Evolutionary conservation across 2,113 vertebrate genomes (phyloP), one percentile per base, ranked within the genome.

Genomic region (Sisor rabdophorus): DNA sequence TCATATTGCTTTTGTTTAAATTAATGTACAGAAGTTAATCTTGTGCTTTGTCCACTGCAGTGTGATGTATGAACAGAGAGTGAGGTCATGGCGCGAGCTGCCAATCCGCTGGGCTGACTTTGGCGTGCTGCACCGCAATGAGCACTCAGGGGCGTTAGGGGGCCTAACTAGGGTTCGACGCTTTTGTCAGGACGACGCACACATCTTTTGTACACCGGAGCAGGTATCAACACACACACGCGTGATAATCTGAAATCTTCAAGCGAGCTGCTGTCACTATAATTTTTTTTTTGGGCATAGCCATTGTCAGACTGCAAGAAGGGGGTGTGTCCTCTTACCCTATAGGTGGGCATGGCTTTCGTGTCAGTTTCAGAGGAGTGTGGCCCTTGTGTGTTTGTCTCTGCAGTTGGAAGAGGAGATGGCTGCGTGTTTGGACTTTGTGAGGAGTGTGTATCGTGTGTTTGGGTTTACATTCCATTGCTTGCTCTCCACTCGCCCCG

Each of bases 141-240:
- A 98, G 81, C 89, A 92, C 60, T 95, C 95, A 0, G 93, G 95
- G 0, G 79, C 90, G 0, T 86, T 98, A 2, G 90, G 91, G 0
- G 96, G 96, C 8, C 90, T 98, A 60, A 96, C 95, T 0, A 89
- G 95, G 0, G 92, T 95, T 12, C 89, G 94, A 1, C 76, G 94
- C 55, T 97, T 97, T 91, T 95, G 94, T 86, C 96, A 98, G 82
- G 96, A 98, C 0, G 95, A 97, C 0, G 95, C 94, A 0, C 95
- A 98, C 87, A 96, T 97, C 86, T 96, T 98, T 89, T 97, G 95
- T 85, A 83, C 92, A 0, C 86, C 92, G 2, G 89, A 94, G 54
- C 96, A 98, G 95, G 95, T 96, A 84, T 40, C 6, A 1, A 28
- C 44, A 61, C 53, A 58, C 20, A 26, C 55, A 75, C 55, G 15